phyloP scores from a whole-genome alignment of 2,888 invertebrate genomes.

The Psylliodes chrysocephalus region DNA sequence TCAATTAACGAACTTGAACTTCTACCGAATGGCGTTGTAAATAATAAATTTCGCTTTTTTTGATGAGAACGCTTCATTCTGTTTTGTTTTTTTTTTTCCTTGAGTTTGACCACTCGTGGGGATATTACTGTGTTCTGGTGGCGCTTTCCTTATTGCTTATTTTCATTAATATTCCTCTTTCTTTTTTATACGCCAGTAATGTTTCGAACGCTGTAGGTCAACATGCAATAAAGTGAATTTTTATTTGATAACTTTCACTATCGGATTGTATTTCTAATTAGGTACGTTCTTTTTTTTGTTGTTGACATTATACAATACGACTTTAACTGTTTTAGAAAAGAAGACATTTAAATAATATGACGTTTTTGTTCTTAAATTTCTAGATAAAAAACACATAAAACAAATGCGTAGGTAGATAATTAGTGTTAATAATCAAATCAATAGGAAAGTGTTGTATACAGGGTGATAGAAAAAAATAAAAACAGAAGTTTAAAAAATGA shows the following conservation, averaged over 20 bases:
- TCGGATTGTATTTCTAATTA: neutral
- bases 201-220: neutral
- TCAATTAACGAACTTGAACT: conserved; percentile 14
- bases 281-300: too few species aligned
- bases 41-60: neutral
- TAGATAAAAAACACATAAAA: too few species aligned
- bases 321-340: neutral
- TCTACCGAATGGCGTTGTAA: conserved; percentile 5
- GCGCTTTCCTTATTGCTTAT: neutral
- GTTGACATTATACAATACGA: too few species aligned
- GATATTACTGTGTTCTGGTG: neutral
- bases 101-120: too few species aligned
- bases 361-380: neutral
- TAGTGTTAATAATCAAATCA: too few species aligned
- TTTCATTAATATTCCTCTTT: neutral
- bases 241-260: neutral
- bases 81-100: too few species aligned
- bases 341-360: neutral
- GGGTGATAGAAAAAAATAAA: too few species aligned
- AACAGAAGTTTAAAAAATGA: too few species aligned
- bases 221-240: neutral
- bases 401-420: too few species aligned
- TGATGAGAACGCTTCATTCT: neutral
- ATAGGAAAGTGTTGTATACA: too few species aligned
- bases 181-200: neutral